phyloP scores from a whole-genome alignment of 2,888 invertebrate species.

The Rhabditophanes sp. region DNA sequence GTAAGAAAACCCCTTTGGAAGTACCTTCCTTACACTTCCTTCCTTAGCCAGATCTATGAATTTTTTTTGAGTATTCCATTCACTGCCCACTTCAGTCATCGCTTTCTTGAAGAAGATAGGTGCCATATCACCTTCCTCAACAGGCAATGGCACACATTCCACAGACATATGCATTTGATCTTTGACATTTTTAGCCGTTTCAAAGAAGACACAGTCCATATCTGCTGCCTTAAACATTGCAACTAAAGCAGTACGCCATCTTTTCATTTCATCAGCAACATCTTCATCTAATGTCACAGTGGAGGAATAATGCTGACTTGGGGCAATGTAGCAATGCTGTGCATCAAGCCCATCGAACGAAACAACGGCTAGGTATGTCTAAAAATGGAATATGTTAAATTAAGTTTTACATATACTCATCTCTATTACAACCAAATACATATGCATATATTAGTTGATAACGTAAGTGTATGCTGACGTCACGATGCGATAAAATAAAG shows the following conservation, averaged over 20 bases:
- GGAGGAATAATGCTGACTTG: constrained; percentile 64
- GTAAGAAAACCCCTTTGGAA: constrained; percentile 85
- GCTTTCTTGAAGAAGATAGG: constrained; percentile 97
- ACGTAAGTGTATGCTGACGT: too few relatives aligned
- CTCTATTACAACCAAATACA: too few relatives aligned
- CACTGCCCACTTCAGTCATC: constrained; percentile 76
- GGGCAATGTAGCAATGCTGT: constrained; percentile 70
- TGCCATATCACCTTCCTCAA: constrained; percentile 67
- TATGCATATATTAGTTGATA: too few relatives aligned
- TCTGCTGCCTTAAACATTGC: constrained; percentile 57
- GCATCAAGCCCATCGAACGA: constrained; percentile 61
- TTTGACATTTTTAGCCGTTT: constrained; percentile 59
- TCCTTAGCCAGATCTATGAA: constrained; percentile 55
- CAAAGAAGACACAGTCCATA: constrained; percentile 74
- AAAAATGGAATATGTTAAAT: constrained; percentile 11
- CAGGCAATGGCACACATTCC: constrained; percentile 72
- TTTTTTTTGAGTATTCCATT: constrained; percentile 90
- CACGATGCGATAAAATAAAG: too few relatives aligned
- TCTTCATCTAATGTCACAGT: constrained; percentile 78
- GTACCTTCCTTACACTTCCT: constrained; percentile 57
- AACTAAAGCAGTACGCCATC: constrained; percentile 62
- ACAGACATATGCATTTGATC: constrained; percentile 67
- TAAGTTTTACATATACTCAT: too few relatives aligned
- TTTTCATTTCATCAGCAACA: constrained; percentile 71
- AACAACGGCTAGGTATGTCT: constrained; percentile 67